phyloP scores from a whole-genome alignment of 1,140 invertebrate species.

The Zaprionus inermis region DNA sequence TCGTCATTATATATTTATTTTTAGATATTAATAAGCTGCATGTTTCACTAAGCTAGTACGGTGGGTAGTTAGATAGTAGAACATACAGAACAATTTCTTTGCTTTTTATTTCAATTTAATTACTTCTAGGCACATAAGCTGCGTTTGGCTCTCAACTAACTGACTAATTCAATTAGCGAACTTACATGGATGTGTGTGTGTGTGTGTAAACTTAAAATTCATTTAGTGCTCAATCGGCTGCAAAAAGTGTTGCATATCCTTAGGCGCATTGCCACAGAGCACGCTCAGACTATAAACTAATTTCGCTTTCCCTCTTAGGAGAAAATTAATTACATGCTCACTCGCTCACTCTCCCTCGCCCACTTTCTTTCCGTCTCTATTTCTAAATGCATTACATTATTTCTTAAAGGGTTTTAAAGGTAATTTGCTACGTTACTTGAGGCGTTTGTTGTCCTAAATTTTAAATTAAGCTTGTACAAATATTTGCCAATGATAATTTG shows the following conservation, averaged over 20 bases:
- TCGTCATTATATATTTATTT: conserved; percentile 9
- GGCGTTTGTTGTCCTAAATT: conserved; percentile 21
- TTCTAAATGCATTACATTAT: conserved; percentile 28
- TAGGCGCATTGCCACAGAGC: conserved; percentile 6
- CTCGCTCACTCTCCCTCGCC: background rate
- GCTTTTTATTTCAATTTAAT: conserved; percentile 41
- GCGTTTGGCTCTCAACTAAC: conserved; percentile 2
- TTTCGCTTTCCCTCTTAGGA: conserved; percentile 6
- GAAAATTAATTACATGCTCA: conserved; percentile 40
- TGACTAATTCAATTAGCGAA: conserved; percentile 45
- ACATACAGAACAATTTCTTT: conserved; percentile 42
- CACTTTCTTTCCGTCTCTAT: background rate
- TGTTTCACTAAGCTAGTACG: conserved; percentile 3
- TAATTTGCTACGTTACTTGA: conserved; percentile 24
- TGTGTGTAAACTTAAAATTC: conserved; percentile 33
- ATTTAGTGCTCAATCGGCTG: conserved; percentile 29
- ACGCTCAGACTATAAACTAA: conserved; percentile 1
- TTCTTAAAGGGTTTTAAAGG: conserved; percentile 26
- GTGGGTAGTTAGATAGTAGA: background rate
- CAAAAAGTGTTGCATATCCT: conserved; percentile 27
- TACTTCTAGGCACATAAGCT: conserved; percentile 39
- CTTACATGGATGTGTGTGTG: conserved; percentile 11
- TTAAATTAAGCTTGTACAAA: conserved; percentile 37
- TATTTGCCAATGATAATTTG: conserved; percentile 37
- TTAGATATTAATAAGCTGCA: conserved; percentile 39